phyloP scores from a whole-genome alignment of 1,140 invertebrate genomes.

The Yoshiicerus persimilis region DNA sequence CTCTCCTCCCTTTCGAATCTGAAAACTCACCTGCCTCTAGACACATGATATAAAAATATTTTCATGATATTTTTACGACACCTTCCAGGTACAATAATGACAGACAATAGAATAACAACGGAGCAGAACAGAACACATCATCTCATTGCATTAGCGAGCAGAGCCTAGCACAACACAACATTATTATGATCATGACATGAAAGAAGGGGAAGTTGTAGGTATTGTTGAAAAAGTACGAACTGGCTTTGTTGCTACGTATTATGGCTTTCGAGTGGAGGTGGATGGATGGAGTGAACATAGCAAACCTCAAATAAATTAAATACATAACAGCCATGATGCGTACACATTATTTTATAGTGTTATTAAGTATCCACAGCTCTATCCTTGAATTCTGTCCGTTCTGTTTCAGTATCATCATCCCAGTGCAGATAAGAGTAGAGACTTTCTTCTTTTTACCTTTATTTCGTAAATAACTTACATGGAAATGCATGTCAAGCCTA shows the following conservation, averaged over 20 bases:
- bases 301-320: conserved; percentile 4
- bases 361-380: background rate
- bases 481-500: background rate
- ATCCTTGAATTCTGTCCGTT: background rate
- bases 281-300: background rate
- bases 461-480: background rate
- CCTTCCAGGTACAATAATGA: conserved; percentile 25
- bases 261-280: background rate
- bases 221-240: background rate
- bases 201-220: background rate
- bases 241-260: background rate
- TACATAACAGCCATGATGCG: background rate
- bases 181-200: background rate
- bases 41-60: conserved; percentile 30
- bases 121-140: background rate
- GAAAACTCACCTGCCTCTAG: background rate
- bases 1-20: background rate
- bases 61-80: conserved; percentile 39
- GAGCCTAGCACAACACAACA: background rate
- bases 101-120: background rate
- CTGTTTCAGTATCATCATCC: background rate
- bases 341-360: conserved; percentile 4
- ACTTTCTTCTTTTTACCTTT: background rate
- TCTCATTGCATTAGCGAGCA: background rate
- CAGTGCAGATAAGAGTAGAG: background rate